Evolutionary conservation across 2,888 invertebrate species (phyloP), one percentile per base, ranked within the genome.

Genomic region (Metellina segmentata): DNA sequence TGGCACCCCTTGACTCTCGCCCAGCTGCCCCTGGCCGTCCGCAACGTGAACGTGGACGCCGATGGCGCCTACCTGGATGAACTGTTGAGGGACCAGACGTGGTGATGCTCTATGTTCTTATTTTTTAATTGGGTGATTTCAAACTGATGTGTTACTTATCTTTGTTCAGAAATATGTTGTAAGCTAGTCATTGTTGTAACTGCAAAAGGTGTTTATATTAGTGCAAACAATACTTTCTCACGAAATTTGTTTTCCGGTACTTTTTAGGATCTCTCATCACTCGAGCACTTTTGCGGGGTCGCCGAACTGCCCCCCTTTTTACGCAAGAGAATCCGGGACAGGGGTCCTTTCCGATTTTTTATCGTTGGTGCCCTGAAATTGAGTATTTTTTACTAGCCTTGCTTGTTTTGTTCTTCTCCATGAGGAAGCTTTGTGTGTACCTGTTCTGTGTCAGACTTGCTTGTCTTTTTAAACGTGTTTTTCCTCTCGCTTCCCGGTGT

Each of bases 161-260:
- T 87, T 51, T 61, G 19, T 74, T 34, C 81, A 61, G 53, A 71
- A 78, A 83, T 90, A 74, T 79, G 72, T 86, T 79, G 79, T 75
- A 70, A 81, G 86, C 90, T 90, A 90, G 90, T 90, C 90, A 90
- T 90, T 90, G 75, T 81, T 85, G 90, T 85, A 90, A 89, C 81
- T n/a, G 81, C 75, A 85, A 81, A 78, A 81, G 86, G 69, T 74
- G 86, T 90, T 85, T 90, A 86, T 90, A 90, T 86, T 90, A 86
- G 86, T 90, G 90, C 90, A 90, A 78, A 85, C 16, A 49, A 34
- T 70, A 19, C 71, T 71, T n/a, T 48, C 52, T 71, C 70, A 82
- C 51, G 51, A 34, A 86, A 86, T 2, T 2, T 2, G 4, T 34
- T 34, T 34, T 34, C 34, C 34, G 34, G 34, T 34, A 34, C 34